Base-by-base conservation (phyloP, 1,140 invertebrate species). In the Sinonovacula constricta region DNA sequence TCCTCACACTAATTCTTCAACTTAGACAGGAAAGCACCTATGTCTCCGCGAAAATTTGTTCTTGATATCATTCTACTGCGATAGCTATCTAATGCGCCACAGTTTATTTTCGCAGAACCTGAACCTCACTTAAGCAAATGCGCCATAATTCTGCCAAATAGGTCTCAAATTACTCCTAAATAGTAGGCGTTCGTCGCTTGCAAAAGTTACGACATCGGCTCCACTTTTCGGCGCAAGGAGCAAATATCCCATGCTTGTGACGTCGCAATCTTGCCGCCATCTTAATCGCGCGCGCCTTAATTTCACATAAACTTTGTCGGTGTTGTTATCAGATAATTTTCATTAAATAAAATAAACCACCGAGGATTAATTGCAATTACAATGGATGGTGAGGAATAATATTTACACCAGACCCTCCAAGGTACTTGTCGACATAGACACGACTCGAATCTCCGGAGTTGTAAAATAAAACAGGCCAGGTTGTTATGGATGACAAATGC, bases 331-430 rank as follows among this genome's bases (percentile, higher is more conserved):
- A 24, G 71, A 75, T 75, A 75, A 75, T 65, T 65, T 65, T 75
- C 71, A 75, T 75, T 54, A 36, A 75, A 75, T 75, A 66, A 62
- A 75, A 75, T 75, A 75, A 66, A 75, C 71, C 49, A 31, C 33
- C 26, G 51, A 53, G 49, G 39, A 62, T 75, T 75, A 75, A 75
- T 75, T 75, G 71, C 71, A 75, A 75, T 66, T 75, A 75, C 62
- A 66, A 66, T 30, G 66, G 53, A 53, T 28, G 7, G 39, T 60
- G 36, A 45, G n/a, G 59, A 75, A 66, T 66, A 75, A 75, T 75
- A 63, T 75, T 75, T 75, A 66, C 56, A 51, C 53, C 34, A 31
- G 31, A 18, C 53, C 34, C 45, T 56, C 71, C 24, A 14, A 75
- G 28, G 24, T 53, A 66, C 53, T 75, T 56, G 33, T 51, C 4